Percentiles rank a stretch among this genome's conserved stretches.
phyloP scores from a whole-genome alignment of 2,797 vertebrate species.

The Hemibagrus guttatus region DNA sequence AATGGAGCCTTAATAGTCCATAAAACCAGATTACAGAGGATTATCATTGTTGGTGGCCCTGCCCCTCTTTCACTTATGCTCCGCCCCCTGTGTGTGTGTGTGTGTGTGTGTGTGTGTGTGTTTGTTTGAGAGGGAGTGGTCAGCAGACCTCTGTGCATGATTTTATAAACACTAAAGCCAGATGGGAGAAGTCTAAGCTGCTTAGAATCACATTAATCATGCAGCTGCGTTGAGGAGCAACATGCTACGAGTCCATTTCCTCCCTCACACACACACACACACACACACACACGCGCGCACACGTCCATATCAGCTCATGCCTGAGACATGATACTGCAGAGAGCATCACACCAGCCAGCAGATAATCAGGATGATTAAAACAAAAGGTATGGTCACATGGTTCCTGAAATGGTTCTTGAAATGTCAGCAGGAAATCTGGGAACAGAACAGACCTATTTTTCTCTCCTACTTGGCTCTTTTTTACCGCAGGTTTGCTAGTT shows the following conservation, averaged over 20 bases:
- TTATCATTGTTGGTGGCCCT: constrained; percentile 70
- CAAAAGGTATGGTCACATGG: constrained; percentile 31
- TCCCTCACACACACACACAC: neutral
- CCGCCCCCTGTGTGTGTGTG: constrained; percentile 35
- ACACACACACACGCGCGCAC: neutral
- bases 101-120: neutral
- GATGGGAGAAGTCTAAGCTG: constrained; percentile 81
- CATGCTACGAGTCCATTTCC: constrained; percentile 40
- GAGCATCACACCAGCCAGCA: constrained; percentile 25
- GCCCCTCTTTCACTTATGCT: constrained; percentile 60
- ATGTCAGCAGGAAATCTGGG: neutral
- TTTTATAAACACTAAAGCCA: constrained; percentile 78
- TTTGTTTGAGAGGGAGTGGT: neutral
- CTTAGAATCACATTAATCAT: constrained; percentile 82
- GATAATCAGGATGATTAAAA: constrained; percentile 35
- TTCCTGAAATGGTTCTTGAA: constrained; percentile 9
- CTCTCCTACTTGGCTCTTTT: neutral
- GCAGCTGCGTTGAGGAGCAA: constrained; percentile 71
- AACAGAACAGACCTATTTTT: neutral
- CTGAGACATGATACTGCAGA: constrained; percentile 17
- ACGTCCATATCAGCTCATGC: constrained; percentile 28
- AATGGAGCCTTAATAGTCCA: constrained; percentile 69
- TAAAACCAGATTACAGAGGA: constrained; percentile 82
- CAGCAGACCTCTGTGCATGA: constrained; percentile 59
- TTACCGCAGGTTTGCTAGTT: neutral